Percentiles rank a stretch among this genome's conserved stretches.
Conservation (phyloP, 2,888 invertebrate species). For the Unio pictorum region DNA sequence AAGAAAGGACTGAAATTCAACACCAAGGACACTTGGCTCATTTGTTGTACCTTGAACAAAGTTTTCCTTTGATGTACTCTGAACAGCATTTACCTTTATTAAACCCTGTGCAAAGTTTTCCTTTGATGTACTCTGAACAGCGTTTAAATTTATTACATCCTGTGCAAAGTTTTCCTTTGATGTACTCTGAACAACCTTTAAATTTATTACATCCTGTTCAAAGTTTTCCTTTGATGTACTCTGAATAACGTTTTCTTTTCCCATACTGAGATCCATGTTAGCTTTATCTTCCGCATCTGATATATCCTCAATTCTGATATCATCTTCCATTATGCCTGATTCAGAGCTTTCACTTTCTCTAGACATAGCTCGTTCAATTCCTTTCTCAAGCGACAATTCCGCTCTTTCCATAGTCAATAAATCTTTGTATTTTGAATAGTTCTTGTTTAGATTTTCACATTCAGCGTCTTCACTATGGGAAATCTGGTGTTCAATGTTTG, state of each 20-base stretch:
- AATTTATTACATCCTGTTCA: background rate
- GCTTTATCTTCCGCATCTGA: too few relatives aligned
- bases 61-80: background rate
- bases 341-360: conserved; percentile 22
- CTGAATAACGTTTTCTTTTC: too few relatives aligned
- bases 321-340: conserved; percentile 39
- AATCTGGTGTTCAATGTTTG: conserved; percentile 28
- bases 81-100: background rate
- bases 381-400: too few relatives aligned
- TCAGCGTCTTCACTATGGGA: conserved; percentile 23
- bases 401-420: too few relatives aligned
- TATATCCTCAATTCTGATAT: conserved; percentile 8
- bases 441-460: conserved; percentile 7
- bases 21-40: background rate
- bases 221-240: too few relatives aligned
- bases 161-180: too few relatives aligned
- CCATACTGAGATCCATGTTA: too few relatives aligned
- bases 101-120: too few relatives aligned
- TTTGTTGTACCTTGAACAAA: too few relatives aligned
- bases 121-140: background rate
- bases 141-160: background rate
- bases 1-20: background rate
- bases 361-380: too few relatives aligned
- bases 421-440: too few relatives aligned
- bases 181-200: too few relatives aligned